Base-by-base conservation (phyloP, 2,113 vertebrate species). In the Hydrochoerus hydrochaeris region DNA sequence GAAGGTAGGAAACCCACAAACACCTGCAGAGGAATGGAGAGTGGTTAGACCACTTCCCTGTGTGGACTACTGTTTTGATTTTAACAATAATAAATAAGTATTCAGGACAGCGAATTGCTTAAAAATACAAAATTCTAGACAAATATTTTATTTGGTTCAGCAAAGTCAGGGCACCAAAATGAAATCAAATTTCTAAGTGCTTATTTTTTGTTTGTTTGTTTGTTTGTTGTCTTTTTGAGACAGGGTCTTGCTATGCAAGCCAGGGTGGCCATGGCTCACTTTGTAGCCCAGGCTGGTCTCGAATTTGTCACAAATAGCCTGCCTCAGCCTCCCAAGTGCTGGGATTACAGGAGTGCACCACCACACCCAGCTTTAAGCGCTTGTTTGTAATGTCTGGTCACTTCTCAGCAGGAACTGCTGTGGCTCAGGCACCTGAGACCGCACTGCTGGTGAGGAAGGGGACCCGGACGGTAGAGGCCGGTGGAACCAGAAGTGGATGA, bases 361-460 rank as follows among this genome's bases (percentile, higher is more conserved):
- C 49, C 49, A 52, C 9, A 10, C 2, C 49, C 9, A 11, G 49
- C 49, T 52, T 8, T 52, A 52, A 57, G 67, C 44, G 41, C 16
- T 63, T 13, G 9, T 35, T 41, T 32, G 46, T 12, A 57, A 46
- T 11, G 5, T 87, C 24, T 26, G 8, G 16, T 7, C 1, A 35
- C 54, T 7, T 49, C 10, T 30, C 22, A 1, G 73, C 4, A 16
- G 24, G 44, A 26, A 28, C 35, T 69, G 35, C 24, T 6, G 52
- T 58, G 28, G 41, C 19, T 12, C 6, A 26, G 20, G n/a, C 41
- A 54, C 12, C 28, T 57, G n/a, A 32, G 3, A 38, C 35, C 0
- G 2, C 2, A 4, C 4, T 11, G 1, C 5, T 8, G 0, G 0
- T 5, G 1, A 38, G 22, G 35, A 26, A 38, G 24, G 1, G 11